phyloP scores from a whole-genome alignment of 1,140 invertebrate species.

The Cyrtorhinus lividipennis region DNA sequence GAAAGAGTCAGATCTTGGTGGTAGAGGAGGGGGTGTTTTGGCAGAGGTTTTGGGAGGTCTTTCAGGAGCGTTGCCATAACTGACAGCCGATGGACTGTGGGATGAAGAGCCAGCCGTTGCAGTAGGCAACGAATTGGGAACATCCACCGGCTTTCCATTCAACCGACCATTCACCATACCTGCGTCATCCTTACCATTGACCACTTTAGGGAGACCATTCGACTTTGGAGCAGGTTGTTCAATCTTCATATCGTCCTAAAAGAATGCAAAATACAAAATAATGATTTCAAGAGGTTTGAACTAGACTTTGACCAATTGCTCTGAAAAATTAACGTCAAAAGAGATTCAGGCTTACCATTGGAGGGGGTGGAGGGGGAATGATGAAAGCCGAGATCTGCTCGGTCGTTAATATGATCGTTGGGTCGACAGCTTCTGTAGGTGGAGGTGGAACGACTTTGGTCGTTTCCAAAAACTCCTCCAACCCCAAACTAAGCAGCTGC shows the following conservation, averaged over 20 bases:
- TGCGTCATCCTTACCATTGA: neutral
- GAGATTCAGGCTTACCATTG: conserved; percentile 26
- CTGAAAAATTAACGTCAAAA: no score
- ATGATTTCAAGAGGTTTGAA: neutral
- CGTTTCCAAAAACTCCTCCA: conserved; percentile 69
- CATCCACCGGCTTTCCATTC: neutral
- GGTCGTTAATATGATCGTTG: conserved; percentile 52
- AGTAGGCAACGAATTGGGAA: neutral
- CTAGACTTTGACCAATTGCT: no score
- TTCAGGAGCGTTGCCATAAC: conserved; percentile 15
- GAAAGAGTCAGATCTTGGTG: conserved; percentile 37
- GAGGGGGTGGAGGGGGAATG: conserved; percentile 59
- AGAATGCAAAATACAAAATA: no score
- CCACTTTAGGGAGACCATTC: neutral
- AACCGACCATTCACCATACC: no score
- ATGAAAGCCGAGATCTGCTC: conserved; percentile 66
- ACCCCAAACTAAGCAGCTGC: conserved; percentile 31
- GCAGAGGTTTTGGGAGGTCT: conserved; percentile 37
- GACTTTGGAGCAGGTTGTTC: neutral
- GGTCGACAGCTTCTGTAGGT: conserved; percentile 38
- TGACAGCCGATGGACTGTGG: no score
- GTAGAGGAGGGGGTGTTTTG: conserved; percentile 38
- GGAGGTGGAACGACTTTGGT: conserved; percentile 63
- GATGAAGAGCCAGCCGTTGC: neutral
- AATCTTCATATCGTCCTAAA: neutral